A percentile compares a stretch with the other conserved stretches of the same genome.
phyloP scores from a whole-genome alignment of 2,888 invertebrate species.

The Papilio protenor region DNA sequence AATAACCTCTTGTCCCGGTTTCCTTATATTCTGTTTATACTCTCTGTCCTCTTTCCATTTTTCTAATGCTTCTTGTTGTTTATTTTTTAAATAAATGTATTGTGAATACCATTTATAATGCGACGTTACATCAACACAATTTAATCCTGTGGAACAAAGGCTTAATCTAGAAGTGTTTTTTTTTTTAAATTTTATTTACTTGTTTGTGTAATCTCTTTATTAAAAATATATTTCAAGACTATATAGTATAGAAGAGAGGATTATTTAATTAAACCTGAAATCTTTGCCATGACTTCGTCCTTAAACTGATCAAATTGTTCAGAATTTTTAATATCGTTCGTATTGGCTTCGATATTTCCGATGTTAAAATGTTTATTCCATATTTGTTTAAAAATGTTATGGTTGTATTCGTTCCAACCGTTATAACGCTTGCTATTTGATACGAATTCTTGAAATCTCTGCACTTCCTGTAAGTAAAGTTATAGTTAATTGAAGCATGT shows the following conservation, averaged over 20 bases:
- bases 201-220: not conserved
- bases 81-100: conserved; percentile 64
- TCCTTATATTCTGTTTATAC: conserved; percentile 54
- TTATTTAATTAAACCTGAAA: conserved; percentile 57
- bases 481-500: not conserved
- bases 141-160: conserved; percentile 53
- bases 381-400: conserved; percentile 78
- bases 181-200: not conserved
- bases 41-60: conserved; percentile 67
- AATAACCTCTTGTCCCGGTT: conserved; percentile 43
- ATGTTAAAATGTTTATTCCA: conserved; percentile 67
- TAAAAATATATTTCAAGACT: not conserved
- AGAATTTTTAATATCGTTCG: conserved; percentile 44
- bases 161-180: not conserved
- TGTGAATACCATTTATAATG: conserved; percentile 72
- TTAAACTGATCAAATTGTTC: conserved; percentile 54
- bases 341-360: conserved; percentile 44
- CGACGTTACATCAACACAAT: conserved; percentile 56
- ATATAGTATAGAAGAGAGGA: not conserved
- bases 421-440: conserved; percentile 79
- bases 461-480: conserved; percentile 74
- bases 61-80: conserved; percentile 68
- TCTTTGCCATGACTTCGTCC: conserved; percentile 59
- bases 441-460: conserved; percentile 82
- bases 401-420: conserved; percentile 84